Evolutionary conservation across 2,888 invertebrate species (phyloP).

Genomic region (Hirtodrosophila confusa): DNA sequence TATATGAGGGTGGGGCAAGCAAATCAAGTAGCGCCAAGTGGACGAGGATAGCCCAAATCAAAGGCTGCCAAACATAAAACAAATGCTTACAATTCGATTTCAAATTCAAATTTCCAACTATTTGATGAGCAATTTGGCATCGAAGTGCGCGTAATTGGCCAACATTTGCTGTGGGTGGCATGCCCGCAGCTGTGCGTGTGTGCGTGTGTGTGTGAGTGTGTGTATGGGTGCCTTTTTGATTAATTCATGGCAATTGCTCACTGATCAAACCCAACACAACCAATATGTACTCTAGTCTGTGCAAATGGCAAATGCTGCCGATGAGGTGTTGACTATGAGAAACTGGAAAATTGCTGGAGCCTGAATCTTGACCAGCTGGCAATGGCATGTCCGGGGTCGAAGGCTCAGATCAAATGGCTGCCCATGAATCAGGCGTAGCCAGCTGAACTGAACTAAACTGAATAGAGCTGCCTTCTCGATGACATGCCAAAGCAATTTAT

Average conservation of each 20-base stretch:
- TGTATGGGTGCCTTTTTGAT: conserved; percentile 43
- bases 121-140: conserved; percentile 55
- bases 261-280: conserved; percentile 8
- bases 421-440: conserved; percentile 13
- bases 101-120: conserved; percentile 22
- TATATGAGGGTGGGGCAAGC: not conserved
- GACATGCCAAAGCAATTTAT: not conserved
- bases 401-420: conserved; percentile 13
- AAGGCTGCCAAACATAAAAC: conserved; percentile 29
- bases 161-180: conserved; percentile 49
- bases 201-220: conserved; percentile 17
- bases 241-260: conserved; percentile 59
- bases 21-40: too few species aligned
- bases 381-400: not conserved
- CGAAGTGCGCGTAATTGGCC: conserved; percentile 62
- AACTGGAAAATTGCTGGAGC: not conserved
- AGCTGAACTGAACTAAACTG: not conserved
- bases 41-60: conserved; percentile 14
- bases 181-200: not conserved
- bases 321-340: conserved; percentile 19
- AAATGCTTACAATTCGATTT: conserved; percentile 41
- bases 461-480: not conserved
- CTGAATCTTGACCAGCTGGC: conserved; percentile 1
- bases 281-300: not conserved
- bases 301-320: not conserved